A percentile compares a stretch with the other conserved stretches of the same genome.
phyloP scores from a whole-genome alignment of 2,113 vertebrate genomes.

The Anhinga anhinga region DNA sequence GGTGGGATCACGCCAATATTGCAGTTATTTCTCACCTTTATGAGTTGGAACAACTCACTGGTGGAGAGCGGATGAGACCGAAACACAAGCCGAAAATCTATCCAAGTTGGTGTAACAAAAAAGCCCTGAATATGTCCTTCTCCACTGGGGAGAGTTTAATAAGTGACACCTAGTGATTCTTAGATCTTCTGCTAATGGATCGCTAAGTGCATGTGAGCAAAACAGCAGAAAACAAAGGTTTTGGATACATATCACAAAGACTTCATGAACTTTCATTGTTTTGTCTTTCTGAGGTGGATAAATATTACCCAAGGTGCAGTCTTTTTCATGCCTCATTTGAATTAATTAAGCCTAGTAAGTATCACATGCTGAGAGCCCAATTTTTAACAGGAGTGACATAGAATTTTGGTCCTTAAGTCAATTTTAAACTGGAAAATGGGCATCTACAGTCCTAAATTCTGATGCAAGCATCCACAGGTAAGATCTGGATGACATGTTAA shows the following conservation, averaged over 20 bases:
- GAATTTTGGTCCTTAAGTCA: neutral
- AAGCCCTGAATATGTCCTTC: neutral
- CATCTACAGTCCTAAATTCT: neutral
- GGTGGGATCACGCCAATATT: neutral
- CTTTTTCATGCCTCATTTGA: constrained; percentile 1
- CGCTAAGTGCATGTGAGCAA: neutral
- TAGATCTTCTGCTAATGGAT: neutral
- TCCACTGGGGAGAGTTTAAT: neutral
- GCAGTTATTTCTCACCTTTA: neutral
- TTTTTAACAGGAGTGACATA: neutral
- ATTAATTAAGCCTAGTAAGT: constrained; percentile 9
- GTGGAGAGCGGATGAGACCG: neutral
- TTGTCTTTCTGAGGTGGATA: neutral
- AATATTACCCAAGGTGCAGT: neutral
- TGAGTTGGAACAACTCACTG: neutral
- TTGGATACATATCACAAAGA: neutral
- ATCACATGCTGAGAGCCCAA: neutral
- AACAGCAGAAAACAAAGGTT: neutral
- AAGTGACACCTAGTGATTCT: neutral
- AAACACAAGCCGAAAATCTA: neutral
- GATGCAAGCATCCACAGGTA: neutral
- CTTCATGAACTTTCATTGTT: neutral
- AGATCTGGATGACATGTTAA: neutral
- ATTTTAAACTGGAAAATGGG: neutral
- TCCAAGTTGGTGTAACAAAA: neutral